A percentile compares a stretch with the other conserved stretches of the same genome.
phyloP scores from a whole-genome alignment of 2,113 vertebrate species.

The Lagopus leucura region DNA sequence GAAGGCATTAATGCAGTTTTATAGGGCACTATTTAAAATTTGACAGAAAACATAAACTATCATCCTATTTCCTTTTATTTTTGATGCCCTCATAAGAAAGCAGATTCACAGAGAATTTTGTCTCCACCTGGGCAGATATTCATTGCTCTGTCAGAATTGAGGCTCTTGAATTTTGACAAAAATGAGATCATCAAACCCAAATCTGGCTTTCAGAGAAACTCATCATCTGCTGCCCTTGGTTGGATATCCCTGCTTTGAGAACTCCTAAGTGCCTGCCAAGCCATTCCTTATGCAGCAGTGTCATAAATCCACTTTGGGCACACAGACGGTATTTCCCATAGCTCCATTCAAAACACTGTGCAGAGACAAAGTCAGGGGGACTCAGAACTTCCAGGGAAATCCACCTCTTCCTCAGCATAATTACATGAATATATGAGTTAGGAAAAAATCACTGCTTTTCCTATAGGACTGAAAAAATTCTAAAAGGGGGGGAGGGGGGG shows the following conservation, averaged over 20 bases:
- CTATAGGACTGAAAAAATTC: neutral
- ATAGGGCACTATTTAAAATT: neutral
- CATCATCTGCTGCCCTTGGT: neutral
- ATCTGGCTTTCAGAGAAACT: neutral
- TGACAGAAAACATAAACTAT: rapidly evolving
- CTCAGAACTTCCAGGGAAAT: neutral
- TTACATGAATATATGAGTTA: neutral
- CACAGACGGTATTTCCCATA: neutral
- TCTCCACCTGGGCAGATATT: rapidly evolving
- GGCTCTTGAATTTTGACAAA: neutral
- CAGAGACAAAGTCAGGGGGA: neutral
- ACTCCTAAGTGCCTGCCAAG: neutral
- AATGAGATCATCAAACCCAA: neutral
- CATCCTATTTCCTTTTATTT: neutral
- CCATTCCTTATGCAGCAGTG: neutral
- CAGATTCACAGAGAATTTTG: neutral
- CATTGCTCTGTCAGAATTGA: neutral
- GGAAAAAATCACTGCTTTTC: neutral
- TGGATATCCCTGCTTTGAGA: slow-evolving; percentile 3
- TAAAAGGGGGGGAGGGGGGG: neutral
- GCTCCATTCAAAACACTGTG: neutral
- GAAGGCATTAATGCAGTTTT: neutral
- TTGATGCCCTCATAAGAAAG: neutral
- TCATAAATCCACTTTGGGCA: neutral
- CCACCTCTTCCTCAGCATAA: neutral